Percentiles rank a stretch among this genome's conserved stretches.
Conservation (phyloP, 2,797 vertebrate species). For the Rhodeus uyekii region DNA sequence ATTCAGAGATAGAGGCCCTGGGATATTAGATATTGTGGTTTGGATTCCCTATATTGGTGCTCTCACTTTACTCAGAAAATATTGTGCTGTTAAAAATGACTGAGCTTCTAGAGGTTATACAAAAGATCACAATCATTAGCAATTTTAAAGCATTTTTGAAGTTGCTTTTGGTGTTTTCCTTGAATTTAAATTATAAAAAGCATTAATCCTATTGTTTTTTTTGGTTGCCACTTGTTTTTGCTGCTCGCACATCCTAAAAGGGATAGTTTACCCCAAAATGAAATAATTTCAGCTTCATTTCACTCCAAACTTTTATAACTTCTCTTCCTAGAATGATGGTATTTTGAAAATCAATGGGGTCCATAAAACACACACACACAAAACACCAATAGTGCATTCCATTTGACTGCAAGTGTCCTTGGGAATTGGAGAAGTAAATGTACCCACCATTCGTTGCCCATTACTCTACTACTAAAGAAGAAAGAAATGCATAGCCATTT, state of each 20-base stretch:
- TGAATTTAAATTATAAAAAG: neutral
- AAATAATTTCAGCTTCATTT: neutral
- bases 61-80: slow-evolving; percentile 26
- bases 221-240: neutral
- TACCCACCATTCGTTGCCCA: neutral
- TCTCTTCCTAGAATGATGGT: neutral
- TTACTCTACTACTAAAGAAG: neutral
- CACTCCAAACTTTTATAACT: too few relatives aligned
- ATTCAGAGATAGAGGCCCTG: slow-evolving; percentile 47
- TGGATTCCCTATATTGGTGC: slow-evolving; percentile 37
- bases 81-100: slow-evolving; percentile 14
- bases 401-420: neutral
- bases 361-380: neutral
- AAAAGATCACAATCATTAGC: slow-evolving; percentile 15
- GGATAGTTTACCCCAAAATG: neutral
- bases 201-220: neutral
- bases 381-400: neutral
- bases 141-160: slow-evolving; percentile 19
- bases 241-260: neutral
- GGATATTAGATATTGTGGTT: slow-evolving; percentile 59
- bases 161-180: slow-evolving; percentile 1
- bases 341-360: neutral
- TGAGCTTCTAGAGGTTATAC: slow-evolving; percentile 5
- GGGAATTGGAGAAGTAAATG: neutral
- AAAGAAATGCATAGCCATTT: neutral